Conservation (phyloP, 2,888 invertebrate genomes). For the Thecophora atra region DNA sequence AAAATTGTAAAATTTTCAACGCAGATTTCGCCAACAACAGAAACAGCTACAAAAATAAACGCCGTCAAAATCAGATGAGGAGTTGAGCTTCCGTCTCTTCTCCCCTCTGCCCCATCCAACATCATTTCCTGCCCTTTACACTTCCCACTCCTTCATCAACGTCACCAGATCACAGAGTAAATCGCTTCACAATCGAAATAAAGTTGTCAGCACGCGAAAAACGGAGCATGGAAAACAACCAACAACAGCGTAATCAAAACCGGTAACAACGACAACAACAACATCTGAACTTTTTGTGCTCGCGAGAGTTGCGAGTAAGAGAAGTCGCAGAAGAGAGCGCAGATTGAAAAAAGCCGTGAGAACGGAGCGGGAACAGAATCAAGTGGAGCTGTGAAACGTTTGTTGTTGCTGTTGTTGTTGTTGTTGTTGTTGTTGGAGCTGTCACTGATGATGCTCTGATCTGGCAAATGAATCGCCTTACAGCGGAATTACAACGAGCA, state of each 20-base stretch:
- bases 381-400: background rate
- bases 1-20: background rate
- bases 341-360: conserved; percentile 19
- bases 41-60: background rate
- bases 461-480: conserved; percentile 36
- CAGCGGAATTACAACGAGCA: background rate
- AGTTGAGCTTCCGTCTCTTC: background rate
- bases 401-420: conserved; percentile 15
- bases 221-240: conserved; percentile 31
- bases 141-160: background rate
- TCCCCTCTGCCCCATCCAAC: background rate
- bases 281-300: conserved; percentile 27
- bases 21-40: background rate
- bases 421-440: conserved; percentile 21
- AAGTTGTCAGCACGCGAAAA: conserved; percentile 48
- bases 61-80: background rate
- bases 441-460: conserved; percentile 37
- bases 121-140: too few species aligned
- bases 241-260: conserved; percentile 28
- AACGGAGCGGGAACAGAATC: background rate
- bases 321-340: background rate
- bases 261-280: conserved; percentile 19
- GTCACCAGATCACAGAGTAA: conserved; percentile 13
- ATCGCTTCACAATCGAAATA: conserved; percentile 46
- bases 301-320: conserved; percentile 26